phyloP scores from a whole-genome alignment of 2,888 invertebrate species.

The Agrilus mali region DNA sequence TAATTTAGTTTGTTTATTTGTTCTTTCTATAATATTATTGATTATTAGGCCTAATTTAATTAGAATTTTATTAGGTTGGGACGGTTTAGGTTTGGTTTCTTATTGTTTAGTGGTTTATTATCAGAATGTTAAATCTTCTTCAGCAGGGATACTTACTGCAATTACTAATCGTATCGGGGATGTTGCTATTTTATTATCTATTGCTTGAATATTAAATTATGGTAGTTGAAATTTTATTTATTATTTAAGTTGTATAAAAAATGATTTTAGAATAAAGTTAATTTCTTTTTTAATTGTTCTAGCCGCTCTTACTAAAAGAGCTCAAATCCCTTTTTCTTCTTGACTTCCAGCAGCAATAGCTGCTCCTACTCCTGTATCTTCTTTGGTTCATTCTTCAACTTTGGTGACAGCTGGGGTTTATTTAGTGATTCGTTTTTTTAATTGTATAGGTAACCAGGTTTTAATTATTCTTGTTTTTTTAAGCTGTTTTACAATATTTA shows the following conservation, averaged over 20 bases:
- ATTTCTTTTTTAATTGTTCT: conserved; percentile 36
- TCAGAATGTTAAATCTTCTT: conserved; percentile 54
- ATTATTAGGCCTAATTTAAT: conserved; percentile 57
- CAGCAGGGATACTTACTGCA: conserved; percentile 59
- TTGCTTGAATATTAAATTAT: conserved; percentile 25
- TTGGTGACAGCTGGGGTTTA: conserved; percentile 65
- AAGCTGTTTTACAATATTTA: conserved; percentile 46
- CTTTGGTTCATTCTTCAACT: conserved; percentile 64
- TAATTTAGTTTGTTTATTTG: conserved; percentile 50
- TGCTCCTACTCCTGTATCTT: conserved; percentile 58
- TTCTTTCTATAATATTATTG: conserved; percentile 52
- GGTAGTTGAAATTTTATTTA: conserved; percentile 27
- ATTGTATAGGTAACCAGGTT: conserved; percentile 34
- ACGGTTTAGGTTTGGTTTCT: conserved; percentile 59
- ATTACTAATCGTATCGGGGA: conserved; percentile 64
- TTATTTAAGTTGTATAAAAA: conserved; percentile 35
- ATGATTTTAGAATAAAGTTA: conserved; percentile 34
- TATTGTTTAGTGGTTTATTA: conserved; percentile 64
- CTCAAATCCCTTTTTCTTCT: conserved; percentile 69
- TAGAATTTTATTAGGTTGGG: conserved; percentile 59
- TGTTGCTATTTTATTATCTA: conserved; percentile 47
- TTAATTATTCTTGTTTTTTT: conserved; percentile 44
- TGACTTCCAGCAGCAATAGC: conserved; percentile 66
- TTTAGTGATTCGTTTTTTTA: conserved; percentile 58
- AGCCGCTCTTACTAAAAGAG: conserved; percentile 62